These are phyloP conservation scores for Strigamia transsilvanica DNA, from an alignment of 2,888 invertebrate genomes.

Conservation along the genomic window DNA sequence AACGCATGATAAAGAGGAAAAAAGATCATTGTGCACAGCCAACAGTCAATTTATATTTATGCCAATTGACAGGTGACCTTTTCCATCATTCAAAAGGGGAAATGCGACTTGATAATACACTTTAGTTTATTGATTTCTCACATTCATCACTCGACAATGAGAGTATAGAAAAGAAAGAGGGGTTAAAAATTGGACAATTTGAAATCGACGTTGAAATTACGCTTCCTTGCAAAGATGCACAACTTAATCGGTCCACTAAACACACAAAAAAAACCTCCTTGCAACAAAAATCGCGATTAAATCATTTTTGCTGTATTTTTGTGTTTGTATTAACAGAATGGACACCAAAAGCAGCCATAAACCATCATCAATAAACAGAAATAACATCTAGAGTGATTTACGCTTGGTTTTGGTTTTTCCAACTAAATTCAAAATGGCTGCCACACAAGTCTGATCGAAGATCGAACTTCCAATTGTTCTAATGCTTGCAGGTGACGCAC, in stretches of 20 bases:
- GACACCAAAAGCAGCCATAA: too few relatives aligned
- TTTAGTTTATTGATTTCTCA: constrained; percentile 11
- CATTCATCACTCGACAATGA: constrained; percentile 15
- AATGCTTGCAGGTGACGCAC: too few relatives aligned
- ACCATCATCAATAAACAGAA: too few relatives aligned
- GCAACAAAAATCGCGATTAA: too few relatives aligned
- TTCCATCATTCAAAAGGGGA: constrained; percentile 10
- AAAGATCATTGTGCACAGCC: neutral
- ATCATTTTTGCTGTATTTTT: too few relatives aligned
- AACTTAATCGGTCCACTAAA: neutral
- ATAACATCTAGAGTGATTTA: too few relatives aligned
- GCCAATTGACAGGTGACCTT: constrained; percentile 31
- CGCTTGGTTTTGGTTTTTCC: too few relatives aligned
- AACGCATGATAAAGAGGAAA: neutral
- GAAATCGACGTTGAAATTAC: neutral
- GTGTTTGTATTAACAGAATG: too few relatives aligned
- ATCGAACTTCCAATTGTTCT: too few relatives aligned
- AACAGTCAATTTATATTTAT: constrained; percentile 18
- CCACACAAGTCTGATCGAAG: too few relatives aligned
- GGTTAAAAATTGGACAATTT: neutral
- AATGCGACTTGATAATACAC: constrained; percentile 31
- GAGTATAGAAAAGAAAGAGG: neutral
- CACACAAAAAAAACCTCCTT: neutral
- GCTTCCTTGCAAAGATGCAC: neutral
- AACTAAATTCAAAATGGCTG: too few relatives aligned